A percentile compares a stretch with the other conserved stretches of the same genome.
Conservation (phyloP, 2,797 vertebrate species). For the Lacerta agilis region DNA sequence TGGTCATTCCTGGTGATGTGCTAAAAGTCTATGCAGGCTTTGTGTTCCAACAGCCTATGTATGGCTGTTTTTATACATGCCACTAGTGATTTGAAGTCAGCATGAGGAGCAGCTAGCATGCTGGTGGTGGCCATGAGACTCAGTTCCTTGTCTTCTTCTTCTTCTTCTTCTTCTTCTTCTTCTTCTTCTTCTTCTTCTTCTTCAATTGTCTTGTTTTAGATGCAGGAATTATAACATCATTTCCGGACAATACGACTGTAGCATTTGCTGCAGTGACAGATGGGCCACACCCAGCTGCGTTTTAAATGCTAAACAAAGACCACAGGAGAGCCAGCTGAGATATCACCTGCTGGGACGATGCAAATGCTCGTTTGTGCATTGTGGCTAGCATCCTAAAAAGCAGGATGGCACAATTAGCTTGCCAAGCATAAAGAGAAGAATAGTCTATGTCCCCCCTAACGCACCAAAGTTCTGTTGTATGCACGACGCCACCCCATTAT, state of each 20-base stretch:
- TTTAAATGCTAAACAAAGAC: constrained; percentile 60
- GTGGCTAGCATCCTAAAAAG: constrained; percentile 38
- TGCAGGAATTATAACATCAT: neutral
- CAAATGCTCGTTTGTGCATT: constrained; percentile 25
- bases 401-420: constrained; percentile 31
- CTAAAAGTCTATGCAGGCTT: neutral
- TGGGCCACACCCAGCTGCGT: constrained; percentile 40
- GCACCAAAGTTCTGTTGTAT: constrained; percentile 23
- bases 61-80: neutral
- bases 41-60: neutral
- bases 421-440: constrained; percentile 36
- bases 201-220: constrained; percentile 12
- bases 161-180: too few species aligned
- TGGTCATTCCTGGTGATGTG: neutral
- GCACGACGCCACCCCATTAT: neutral
- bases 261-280: constrained; percentile 28
- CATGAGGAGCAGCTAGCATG: neutral
- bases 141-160: neutral
- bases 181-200: neutral
- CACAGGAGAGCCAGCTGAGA: constrained; percentile 33
- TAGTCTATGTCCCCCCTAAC: neutral
- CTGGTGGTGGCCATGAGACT: neutral
- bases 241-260: constrained; percentile 21
- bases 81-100: neutral
- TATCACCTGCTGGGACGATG: constrained; percentile 53